A percentile compares a stretch with the other conserved stretches of the same genome.
phyloP scores from a whole-genome alignment of 2,888 invertebrate genomes.

The Nudaria mundana region DNA sequence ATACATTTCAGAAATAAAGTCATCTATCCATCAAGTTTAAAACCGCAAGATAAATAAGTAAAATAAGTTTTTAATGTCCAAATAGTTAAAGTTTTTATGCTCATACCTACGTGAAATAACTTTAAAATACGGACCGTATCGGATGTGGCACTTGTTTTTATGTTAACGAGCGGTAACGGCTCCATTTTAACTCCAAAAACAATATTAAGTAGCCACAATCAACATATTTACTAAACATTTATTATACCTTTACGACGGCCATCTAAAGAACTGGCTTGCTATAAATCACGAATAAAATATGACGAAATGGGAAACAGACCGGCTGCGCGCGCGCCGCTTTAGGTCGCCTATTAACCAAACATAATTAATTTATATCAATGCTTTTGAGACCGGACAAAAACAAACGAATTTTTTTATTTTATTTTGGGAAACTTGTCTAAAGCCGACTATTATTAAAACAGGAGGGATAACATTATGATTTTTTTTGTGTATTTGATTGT shows the following conservation, averaged over 20 bases:
- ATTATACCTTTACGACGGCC: slow-evolving; percentile 9
- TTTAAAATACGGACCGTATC: slow-evolving; percentile 11
- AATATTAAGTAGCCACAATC: slow-evolving; percentile 10
- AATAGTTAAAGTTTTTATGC: slow-evolving; percentile 2
- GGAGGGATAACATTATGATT: slow-evolving; percentile 47
- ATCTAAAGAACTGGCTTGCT: slow-evolving; percentile 7
- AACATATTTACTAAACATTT: slow-evolving; percentile 9
- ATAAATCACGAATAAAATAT: slow-evolving; percentile 30
- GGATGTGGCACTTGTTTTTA: slow-evolving; percentile 14
- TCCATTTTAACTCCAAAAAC: slow-evolving; percentile 9
- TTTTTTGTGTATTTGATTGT: slow-evolving; percentile 41
- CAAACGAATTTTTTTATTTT: slow-evolving; percentile 55
- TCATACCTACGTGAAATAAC: slow-evolving; percentile 3
- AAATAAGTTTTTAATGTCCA: not conserved
- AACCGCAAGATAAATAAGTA: slow-evolving; percentile 1
- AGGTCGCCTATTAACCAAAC: slow-evolving; percentile 61
- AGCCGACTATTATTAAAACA: slow-evolving; percentile 55
- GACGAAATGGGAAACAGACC: slow-evolving; percentile 24
- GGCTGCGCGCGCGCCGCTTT: slow-evolving; percentile 28
- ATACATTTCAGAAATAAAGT: no score
- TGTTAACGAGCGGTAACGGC: slow-evolving; percentile 11
- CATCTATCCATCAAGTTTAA: no score
- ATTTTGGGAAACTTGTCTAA: slow-evolving; percentile 45
- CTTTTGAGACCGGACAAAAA: slow-evolving; percentile 24
- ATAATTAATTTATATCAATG: slow-evolving; percentile 71